Base-by-base conservation (phyloP, 2,113 vertebrate species). In the Nicator chloris region DNA sequence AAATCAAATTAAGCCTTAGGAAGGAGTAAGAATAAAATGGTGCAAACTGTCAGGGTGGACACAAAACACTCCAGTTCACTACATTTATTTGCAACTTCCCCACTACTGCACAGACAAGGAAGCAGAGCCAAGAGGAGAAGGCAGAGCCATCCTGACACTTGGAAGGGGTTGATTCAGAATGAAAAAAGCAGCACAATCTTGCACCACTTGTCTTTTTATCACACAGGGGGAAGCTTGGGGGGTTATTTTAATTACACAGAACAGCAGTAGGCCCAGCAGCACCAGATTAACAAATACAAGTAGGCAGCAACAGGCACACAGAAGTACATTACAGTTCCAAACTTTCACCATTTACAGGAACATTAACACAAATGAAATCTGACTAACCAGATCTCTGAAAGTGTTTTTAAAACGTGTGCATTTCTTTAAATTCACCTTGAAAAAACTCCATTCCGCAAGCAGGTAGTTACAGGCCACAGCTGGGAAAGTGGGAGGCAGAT, bases 81-180 rank as follows among this genome's bases (percentile, higher is more conserved):
- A 60, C 53, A 31, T 9, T 49, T 10, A 82, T 66, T 54, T 73
- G 30, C 39, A 24, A 33, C n/a, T 31, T 54, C 31, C 13, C 4
- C 0, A 0, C 31, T 30, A 24, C 35, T 66, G 45, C 28, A 42
- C 0, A 0, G 59, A 60, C 19, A 22, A 60, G 56, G 72, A 80
- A 60, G 20, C 30, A 39, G 42, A 87, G 47, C 26, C 45, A 45
- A 59, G 40, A 17, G 16, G 68, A 66, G 10, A 31, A 30, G 44
- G 24, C 69, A 88, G 1, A 3, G 59, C 35, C 39, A 42, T 2
- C 8, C 39, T 33, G 65, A 57, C 77, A 9, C 0, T 4, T 2
- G 24, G 50, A 93, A 92, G 7, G 35, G 47, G 47, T 57, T 69
- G 40, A 47, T 51, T 68, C 18, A 61, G 33, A 30, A 45, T 69